Conservation (phyloP, 2,888 invertebrate species). For the Eilema griseolum region DNA sequence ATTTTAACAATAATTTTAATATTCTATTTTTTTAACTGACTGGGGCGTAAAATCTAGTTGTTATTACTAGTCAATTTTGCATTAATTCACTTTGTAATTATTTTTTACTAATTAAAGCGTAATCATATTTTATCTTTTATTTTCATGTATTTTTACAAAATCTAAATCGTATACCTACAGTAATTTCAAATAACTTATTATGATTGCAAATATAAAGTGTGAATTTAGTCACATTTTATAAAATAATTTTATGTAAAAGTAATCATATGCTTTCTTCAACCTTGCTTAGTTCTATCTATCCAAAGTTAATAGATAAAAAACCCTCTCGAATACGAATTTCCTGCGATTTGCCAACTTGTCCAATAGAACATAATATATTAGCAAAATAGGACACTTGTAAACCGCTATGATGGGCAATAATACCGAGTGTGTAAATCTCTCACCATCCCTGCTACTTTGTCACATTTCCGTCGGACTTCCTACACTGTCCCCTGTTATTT, state of each 20-base stretch:
- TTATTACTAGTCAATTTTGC: neutral
- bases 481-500: constrained; percentile 50
- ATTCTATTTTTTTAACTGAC: neutral
- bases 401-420: constrained; percentile 39
- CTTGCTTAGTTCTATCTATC: neutral
- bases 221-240: neutral
- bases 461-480: constrained; percentile 58
- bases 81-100: neutral
- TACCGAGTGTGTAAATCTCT: constrained; percentile 60
- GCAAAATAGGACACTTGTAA: constrained; percentile 43
- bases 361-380: constrained; percentile 40
- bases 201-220: neutral
- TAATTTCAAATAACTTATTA: neutral
- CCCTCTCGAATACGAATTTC: constrained; percentile 11
- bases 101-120: neutral
- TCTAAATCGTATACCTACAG: neutral
- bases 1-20: neutral
- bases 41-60: neutral
- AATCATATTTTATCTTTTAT: neutral
- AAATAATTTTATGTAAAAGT: neutral
- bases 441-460: constrained; percentile 55
- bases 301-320: neutral
- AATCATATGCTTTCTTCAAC: neutral
- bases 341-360: constrained; percentile 43
- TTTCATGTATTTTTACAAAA: neutral